Evolutionary conservation across 2,797 vertebrate species (phyloP), one percentile per base, ranked within the genome.

Genomic region (Brachymystax lenok): DNA sequence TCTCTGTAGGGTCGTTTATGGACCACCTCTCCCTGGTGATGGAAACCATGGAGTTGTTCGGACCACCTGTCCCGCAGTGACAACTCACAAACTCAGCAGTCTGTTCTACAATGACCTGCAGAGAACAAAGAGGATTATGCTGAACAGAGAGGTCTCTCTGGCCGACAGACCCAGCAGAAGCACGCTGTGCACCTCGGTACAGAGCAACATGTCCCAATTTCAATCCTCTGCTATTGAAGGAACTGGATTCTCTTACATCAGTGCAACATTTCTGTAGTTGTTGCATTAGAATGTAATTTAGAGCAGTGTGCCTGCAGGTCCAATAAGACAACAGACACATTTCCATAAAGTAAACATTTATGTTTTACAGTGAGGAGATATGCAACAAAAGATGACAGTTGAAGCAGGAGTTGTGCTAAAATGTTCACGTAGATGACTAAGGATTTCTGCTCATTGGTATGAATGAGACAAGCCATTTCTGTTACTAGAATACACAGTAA

Each of bases 11-110:
- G 78, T 97, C 92, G 0, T 97, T 96, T 40, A 85, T 97, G 80
- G 96, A 97, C 74, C 94, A 96, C 59, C 90, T 97, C 66, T 86
- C 88, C 1, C 90, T 97, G 3, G 95, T 97, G 1, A 3, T 95
- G 77, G 93, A 95, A 81, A 95, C 94, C n/a, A 94, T 95, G 91
- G 85, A 93, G 28, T 83, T 82, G 78, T 95, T 95, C 4, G 92
- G 92, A 1, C 89, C 90, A 0, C 79, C 91, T 0, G 81, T 83
- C 10, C 40, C 77, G 3, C 67, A 79, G 12, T 90, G 79, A 91
- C 6, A 2, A 63, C 40, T 46, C 3, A 46, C 59, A 5, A 10
- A 4, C 21, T 5, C 59, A 24, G 40, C 10, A 24, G 3, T 12
- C 40, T 24, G 8, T 12, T 63, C 10, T 24, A 12, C 10, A 12